These are phyloP conservation scores for Sarcophaga subvicina DNA, from an alignment of 2,888 invertebrate species.

Conservation along the genomic window DNA sequence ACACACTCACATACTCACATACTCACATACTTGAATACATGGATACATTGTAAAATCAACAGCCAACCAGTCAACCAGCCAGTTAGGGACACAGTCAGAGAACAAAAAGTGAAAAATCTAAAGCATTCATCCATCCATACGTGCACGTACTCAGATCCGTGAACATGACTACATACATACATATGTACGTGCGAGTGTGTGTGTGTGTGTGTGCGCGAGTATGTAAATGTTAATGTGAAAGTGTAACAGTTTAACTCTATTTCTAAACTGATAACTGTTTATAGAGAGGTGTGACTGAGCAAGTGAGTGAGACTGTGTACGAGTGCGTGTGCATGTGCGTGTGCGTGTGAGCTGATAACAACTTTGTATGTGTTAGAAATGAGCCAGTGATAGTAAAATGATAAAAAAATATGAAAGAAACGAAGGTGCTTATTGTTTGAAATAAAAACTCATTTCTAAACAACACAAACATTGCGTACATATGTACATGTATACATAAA, in stretches of 20 bases:
- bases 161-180: background rate
- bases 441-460: constrained; percentile 23
- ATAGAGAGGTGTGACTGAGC: background rate
- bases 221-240: constrained; percentile 4
- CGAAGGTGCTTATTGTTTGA: constrained; percentile 32
- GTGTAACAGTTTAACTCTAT: constrained; percentile 27
- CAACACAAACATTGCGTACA: constrained; percentile 20
- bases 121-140: constrained; percentile 21
- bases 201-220: background rate
- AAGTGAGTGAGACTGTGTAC: background rate
- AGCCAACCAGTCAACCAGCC: background rate
- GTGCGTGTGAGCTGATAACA: background rate
- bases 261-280: constrained; percentile 16
- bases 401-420: constrained; percentile 52
- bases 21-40: constrained; percentile 2
- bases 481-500: background rate
- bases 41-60: constrained; percentile 30
- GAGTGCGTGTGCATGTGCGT: background rate
- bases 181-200: background rate
- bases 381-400: constrained; percentile 46
- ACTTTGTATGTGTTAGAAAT: constrained; percentile 36
- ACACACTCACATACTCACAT: constrained; percentile 5
- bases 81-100: constrained; percentile 7
- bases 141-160: constrained; percentile 23
- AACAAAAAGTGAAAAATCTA: constrained; percentile 37